A percentile compares a stretch with the other conserved stretches of the same genome.
These are phyloP conservation scores for Tiliacea aurago DNA, from an alignment of 2,888 invertebrate species.

Conservation along the genomic window DNA sequence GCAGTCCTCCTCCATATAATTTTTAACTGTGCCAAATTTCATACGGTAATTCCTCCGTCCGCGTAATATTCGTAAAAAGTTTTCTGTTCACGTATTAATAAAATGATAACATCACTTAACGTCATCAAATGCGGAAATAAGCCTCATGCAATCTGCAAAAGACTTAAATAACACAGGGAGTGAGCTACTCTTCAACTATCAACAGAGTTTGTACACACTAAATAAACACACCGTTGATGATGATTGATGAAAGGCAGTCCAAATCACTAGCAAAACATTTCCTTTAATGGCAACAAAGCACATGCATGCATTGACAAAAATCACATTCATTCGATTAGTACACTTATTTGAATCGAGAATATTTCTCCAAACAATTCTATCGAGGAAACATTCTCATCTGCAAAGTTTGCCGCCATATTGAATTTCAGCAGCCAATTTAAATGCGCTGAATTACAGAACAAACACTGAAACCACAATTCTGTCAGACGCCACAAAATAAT, in stretches of 20 bases:
- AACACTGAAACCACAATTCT: conserved; percentile 8
- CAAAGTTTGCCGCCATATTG: neutral
- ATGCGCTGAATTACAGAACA: conserved; percentile 17
- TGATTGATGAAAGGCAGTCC: neutral
- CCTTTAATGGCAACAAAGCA: neutral
- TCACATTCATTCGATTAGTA: neutral
- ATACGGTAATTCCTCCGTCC: no score
- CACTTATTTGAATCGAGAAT: neutral
- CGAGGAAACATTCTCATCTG: neutral
- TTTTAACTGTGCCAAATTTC: no score
- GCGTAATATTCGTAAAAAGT: no score
- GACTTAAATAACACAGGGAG: neutral
- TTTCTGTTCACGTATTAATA: no score
- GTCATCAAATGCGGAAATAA: neutral
- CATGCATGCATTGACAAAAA: neutral
- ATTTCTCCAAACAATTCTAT: neutral
- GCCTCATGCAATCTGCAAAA: neutral
- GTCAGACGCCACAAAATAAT: conserved; percentile 13
- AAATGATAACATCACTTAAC: neutral
- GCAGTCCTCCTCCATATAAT: no score
- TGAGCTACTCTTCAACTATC: neutral
- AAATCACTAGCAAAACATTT: neutral
- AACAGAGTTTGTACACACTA: neutral
- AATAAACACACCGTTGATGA: neutral
- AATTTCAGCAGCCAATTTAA: conserved; percentile 13